Evolutionary conservation across 2,888 invertebrate species (phyloP).

Genomic region (Ormyrus labotus): DNA sequence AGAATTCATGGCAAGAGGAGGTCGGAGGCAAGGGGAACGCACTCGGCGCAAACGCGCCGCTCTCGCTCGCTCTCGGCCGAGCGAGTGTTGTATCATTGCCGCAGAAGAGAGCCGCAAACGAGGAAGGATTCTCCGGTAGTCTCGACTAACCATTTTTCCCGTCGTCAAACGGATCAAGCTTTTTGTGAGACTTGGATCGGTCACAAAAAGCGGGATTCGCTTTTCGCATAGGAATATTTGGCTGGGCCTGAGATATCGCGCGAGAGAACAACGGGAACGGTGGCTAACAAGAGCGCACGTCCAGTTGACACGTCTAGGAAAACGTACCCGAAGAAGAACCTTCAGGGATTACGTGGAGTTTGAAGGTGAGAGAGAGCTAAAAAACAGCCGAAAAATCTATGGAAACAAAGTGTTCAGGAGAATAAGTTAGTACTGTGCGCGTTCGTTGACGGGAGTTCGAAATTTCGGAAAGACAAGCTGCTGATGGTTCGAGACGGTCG

Average conservation of each 20-base stretch:
- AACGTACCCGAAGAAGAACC: too few species aligned
- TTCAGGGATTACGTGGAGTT: too few species aligned
- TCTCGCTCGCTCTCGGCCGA: constrained; percentile 9
- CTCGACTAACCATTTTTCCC: constrained; percentile 71
- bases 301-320: too few species aligned
- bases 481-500: background rate
- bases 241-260: constrained; percentile 52
- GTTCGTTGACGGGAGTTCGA: too few species aligned
- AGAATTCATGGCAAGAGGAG: too few species aligned
- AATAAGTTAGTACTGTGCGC: too few species aligned
- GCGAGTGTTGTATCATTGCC: constrained; percentile 30
- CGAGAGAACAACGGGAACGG: too few species aligned
- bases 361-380: too few species aligned
- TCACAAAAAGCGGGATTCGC: constrained; percentile 76
- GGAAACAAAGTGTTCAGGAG: too few species aligned
- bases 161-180: constrained; percentile 76
- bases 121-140: constrained; percentile 69
- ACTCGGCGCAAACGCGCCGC: constrained; percentile 30
- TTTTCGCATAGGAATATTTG: constrained; percentile 74
- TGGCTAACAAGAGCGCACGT: too few species aligned
- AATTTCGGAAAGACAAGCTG: too few species aligned
- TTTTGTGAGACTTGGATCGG: constrained; percentile 75
- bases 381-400: background rate
- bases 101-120: constrained; percentile 62
- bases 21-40: background rate